These are phyloP conservation scores for Amaurobius ferox DNA, from an alignment of 2,888 invertebrate genomes.

Conservation along the genomic window DNA sequence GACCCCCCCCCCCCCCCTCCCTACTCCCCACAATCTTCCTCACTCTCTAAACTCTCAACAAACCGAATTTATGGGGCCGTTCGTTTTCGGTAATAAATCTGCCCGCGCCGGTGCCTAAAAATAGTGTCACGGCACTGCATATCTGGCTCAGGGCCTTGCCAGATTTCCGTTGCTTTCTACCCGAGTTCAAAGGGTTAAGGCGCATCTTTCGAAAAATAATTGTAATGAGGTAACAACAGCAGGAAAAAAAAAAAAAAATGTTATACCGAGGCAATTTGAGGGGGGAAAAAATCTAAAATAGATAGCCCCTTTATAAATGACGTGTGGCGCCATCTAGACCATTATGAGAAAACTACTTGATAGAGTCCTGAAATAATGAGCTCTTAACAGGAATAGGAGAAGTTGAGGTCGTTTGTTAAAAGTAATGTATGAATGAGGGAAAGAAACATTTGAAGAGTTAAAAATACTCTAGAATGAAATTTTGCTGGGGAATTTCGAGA, in stretches of 20 bases:
- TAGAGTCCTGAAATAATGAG: background rate
- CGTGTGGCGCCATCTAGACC: conserved; percentile 21
- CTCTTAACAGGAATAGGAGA: background rate
- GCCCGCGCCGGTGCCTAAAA: conserved; percentile 48
- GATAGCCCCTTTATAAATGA: too few relatives aligned
- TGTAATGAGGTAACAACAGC: conserved; percentile 18
- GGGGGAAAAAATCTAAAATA: background rate
- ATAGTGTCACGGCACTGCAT: conserved; percentile 41
- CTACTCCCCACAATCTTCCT: too few relatives aligned
- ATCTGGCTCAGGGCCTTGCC: conserved; percentile 27
- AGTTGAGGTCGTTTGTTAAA: background rate
- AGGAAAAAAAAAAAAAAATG: background rate
- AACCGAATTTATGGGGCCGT: conserved; percentile 64
- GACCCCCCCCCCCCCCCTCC: too few relatives aligned
- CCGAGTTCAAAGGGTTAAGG: conserved; percentile 65
- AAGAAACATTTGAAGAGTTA: too few relatives aligned
- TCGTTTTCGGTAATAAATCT: conserved; percentile 65
- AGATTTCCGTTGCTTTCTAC: conserved; percentile 43
- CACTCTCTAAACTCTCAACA: conserved; percentile 34
- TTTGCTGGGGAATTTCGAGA: too few relatives aligned
- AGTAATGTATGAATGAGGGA: too few relatives aligned
- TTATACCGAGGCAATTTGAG: background rate
- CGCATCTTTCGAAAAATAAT: conserved; percentile 10
- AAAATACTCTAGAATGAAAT: too few relatives aligned
- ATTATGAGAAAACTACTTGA: conserved; percentile 13